Evolutionary conservation across 23 tunicate genomes (phyloP).

Genomic region (Ciona savignyi): DNA sequence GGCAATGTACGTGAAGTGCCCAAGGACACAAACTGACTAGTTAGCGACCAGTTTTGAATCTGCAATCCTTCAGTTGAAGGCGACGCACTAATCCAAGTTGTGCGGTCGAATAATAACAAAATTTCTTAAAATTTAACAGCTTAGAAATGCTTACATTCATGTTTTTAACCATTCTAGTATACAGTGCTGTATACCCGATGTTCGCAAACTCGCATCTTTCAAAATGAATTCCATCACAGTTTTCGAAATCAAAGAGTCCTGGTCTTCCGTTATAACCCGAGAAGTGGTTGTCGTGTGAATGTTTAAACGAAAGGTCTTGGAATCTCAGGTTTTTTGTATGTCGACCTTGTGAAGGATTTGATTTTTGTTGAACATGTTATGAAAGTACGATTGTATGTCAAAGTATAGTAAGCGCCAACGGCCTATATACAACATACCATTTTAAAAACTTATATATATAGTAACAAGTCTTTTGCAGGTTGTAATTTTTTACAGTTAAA

Average conservation of each 20-base stretch:
- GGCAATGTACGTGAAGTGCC: no score
- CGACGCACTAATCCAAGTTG: no score
- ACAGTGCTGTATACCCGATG: constrained; percentile 31
- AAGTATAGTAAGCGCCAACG: no score
- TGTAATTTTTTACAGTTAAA: no score
- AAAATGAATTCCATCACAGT: constrained; percentile 7
- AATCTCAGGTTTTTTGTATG: constrained; percentile 23
- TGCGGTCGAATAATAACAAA: no score
- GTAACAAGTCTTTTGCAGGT: no score
- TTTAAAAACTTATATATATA: no score
- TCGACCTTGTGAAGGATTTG: constrained; percentile 1
- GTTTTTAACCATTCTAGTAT: background rate
- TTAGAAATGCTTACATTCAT: constrained; percentile 16
- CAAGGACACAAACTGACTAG: no score
- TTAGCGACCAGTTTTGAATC: background rate
- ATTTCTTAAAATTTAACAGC: no score
- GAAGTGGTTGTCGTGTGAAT: constrained; percentile 22
- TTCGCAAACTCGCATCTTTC: constrained; percentile 13
- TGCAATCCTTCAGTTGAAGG: background rate
- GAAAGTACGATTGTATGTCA: no score
- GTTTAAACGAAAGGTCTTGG: constrained; percentile 15
- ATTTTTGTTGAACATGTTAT: no score
- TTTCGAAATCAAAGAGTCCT: constrained; percentile 16
- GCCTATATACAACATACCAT: no score
- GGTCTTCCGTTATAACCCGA: constrained; percentile 34